Conservation (phyloP, 2,888 invertebrate species). For the Drosophila mimica region DNA sequence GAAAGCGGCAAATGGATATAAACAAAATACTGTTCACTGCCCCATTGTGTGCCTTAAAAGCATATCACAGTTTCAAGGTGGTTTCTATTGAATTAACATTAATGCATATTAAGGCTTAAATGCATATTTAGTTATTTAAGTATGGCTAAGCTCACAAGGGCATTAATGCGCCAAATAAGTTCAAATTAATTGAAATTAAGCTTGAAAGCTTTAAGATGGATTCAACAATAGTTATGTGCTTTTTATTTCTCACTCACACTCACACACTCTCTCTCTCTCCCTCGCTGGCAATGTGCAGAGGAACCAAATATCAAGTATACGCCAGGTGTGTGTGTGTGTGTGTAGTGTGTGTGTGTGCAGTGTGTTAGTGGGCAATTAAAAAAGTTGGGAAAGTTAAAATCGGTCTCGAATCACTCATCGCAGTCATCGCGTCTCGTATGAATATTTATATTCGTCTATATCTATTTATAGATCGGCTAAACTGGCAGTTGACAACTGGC, state of each 20-base stretch:
- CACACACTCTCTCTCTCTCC: not conserved
- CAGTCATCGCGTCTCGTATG: slow-evolving; percentile 32
- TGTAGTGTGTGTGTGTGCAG: slow-evolving; percentile 7
- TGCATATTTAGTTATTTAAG: not conserved
- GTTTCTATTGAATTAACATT: not conserved
- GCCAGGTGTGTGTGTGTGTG: slow-evolving; percentile 17
- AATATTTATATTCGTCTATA: slow-evolving; percentile 40
- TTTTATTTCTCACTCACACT: not conserved
- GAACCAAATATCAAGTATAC: slow-evolving; percentile 43
- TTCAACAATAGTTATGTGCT: not conserved
- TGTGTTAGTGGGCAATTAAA: slow-evolving; percentile 21
- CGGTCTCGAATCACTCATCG: slow-evolving; percentile 3
- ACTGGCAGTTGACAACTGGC: slow-evolving; percentile 51
- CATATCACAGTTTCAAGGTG: not conserved
- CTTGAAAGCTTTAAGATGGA: not conserved
- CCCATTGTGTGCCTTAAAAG: not conserved
- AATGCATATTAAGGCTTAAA: not conserved
- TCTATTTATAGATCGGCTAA: slow-evolving; percentile 15
- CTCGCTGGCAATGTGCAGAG: not conserved
- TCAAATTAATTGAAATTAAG: not conserved
- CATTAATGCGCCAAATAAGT: not conserved
- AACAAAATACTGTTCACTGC: not conserved
- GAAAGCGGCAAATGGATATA: slow-evolving; percentile 14
- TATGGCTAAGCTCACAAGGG: not conserved
- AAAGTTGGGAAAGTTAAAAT: slow-evolving; percentile 37